These are phyloP conservation scores for Drosophila setifemur DNA, from an alignment of 1,140 invertebrate species.

Conservation along the genomic window DNA sequence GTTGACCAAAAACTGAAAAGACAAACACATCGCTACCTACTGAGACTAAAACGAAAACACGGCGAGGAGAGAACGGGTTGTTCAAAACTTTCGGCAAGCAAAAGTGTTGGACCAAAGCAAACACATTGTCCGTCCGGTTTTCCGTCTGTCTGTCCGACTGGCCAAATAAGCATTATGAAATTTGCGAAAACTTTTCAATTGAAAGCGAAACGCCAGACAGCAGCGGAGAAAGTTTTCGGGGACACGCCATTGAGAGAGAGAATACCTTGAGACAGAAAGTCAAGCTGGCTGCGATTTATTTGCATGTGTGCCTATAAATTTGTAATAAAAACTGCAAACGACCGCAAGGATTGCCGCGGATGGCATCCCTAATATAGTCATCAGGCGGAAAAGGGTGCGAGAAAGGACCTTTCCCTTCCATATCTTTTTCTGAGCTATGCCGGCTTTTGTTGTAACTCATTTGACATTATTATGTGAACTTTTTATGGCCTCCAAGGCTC, in stretches of 20 bases:
- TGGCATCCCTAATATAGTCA: conserved; percentile 70
- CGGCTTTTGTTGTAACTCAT: conserved; percentile 77
- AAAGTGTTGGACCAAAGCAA: conserved; percentile 66
- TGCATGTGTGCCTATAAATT: conserved; percentile 81
- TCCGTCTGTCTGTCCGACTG: conserved; percentile 6
- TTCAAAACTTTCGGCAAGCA: conserved; percentile 50
- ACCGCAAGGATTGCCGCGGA: conserved; percentile 57
- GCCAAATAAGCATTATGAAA: conserved; percentile 78
- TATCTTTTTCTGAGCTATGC: not conserved
- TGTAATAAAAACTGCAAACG: conserved; percentile 80
- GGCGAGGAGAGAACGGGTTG: not conserved
- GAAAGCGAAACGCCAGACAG: conserved; percentile 50
- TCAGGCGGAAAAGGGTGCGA: conserved; percentile 50
- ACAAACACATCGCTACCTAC: conserved; percentile 55
- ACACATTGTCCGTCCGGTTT: conserved; percentile 32
- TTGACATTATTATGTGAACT: conserved; percentile 81
- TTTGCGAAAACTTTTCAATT: conserved; percentile 64
- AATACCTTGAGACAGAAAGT: conserved; percentile 5
- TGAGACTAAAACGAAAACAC: conserved; percentile 34
- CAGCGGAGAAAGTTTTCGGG: conserved; percentile 31
- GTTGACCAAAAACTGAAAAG: conserved; percentile 78
- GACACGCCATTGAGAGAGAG: not conserved
- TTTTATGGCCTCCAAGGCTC: conserved; percentile 76
- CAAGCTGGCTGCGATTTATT: conserved; percentile 70
- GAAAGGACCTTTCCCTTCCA: not conserved